Evolutionary conservation across 1,140 invertebrate genomes (phyloP).

Genomic region (Geopemphigus sp.): DNA sequence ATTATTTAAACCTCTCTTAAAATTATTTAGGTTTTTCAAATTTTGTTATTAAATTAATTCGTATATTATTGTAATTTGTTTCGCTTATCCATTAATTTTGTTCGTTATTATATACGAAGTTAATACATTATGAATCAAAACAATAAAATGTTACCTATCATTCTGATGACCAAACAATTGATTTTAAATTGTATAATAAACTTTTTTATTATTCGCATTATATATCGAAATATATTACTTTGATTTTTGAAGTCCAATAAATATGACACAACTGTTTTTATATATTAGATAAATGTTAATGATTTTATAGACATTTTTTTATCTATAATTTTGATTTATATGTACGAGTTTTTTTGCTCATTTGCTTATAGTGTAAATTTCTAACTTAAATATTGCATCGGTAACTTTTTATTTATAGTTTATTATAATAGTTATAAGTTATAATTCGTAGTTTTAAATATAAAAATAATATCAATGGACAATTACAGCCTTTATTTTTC

Average conservation of each 20-base stretch:
- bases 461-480: neutral
- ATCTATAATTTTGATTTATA: constrained; percentile 24
- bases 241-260: neutral
- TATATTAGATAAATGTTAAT: neutral
- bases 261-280: neutral
- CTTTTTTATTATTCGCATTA: neutral
- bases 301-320: neutral
- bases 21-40: constrained; percentile 2
- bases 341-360: constrained; percentile 8
- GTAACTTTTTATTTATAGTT: constrained; percentile 8
- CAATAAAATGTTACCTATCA: constrained; percentile 27
- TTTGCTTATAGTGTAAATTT: constrained; percentile 8
- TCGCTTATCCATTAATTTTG: constrained; percentile 11
- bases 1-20: constrained; percentile 21
- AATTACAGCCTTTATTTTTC: neutral
- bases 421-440: neutral
- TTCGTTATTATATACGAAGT: neutral
- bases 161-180: neutral
- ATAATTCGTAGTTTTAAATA: neutral
- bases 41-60: constrained; percentile 22
- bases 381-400: constrained; percentile 8
- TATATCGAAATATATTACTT: neutral
- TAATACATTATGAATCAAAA: constrained; percentile 34
- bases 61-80: constrained; percentile 10
- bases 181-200: neutral